A percentile compares a stretch with the other conserved stretches of the same genome.
Conservation (phyloP, 2,888 invertebrate species). For the Rotaria sp. region DNA sequence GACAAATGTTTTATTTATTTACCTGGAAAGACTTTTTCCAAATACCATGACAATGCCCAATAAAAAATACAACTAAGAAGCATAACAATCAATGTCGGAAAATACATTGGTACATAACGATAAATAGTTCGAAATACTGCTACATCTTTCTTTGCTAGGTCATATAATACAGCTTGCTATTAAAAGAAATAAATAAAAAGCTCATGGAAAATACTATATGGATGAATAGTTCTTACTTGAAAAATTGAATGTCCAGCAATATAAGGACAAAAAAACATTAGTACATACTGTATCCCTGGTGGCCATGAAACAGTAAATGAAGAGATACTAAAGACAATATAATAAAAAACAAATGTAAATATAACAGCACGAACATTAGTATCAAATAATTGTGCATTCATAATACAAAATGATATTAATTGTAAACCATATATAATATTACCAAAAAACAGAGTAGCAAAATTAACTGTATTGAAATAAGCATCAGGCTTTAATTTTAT, state of each 20-base stretch:
- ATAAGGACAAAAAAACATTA: neutral
- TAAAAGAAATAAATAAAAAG: neutral
- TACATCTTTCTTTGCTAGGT: neutral
- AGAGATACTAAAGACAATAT: neutral
- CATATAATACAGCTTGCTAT: neutral
- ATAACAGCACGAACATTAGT: neutral
- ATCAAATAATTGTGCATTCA: neutral
- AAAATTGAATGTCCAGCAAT: neutral
- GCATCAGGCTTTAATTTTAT: neutral
- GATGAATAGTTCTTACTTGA: neutral
- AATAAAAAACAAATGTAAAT: neutral
- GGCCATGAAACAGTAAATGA: neutral
- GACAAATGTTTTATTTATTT: too few species aligned
- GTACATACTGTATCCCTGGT: neutral
- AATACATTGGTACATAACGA: neutral
- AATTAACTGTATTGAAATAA: slow-evolving; percentile 5
- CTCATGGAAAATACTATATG: neutral
- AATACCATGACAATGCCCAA: neutral
- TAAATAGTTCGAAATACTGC: neutral
- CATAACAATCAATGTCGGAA: neutral
- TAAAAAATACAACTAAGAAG: neutral
- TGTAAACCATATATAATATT: neutral
- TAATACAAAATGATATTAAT: neutral
- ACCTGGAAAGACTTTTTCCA: slow-evolving; percentile 6
- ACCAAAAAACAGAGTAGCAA: neutral